These are phyloP conservation scores for Mimachlamys varia DNA, from an alignment of 2,888 invertebrate genomes.

Conservation along the genomic window DNA sequence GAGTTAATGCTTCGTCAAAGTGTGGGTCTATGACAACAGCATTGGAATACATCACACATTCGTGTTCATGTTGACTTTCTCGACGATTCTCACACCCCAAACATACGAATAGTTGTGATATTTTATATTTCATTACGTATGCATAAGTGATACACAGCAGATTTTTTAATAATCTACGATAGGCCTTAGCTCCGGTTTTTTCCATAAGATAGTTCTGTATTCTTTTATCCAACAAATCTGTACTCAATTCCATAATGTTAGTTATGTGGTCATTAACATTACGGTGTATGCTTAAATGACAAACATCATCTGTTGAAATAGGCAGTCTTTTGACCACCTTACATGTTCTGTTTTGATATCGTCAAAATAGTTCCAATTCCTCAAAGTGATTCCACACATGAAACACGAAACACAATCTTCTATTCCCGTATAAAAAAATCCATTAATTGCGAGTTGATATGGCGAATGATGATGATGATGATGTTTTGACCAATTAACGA, in stretches of 20 bases:
- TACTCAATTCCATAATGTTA: neutral
- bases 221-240: neutral
- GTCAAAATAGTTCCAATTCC: neutral
- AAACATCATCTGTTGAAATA: neutral
- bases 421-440: neutral
- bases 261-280: neutral
- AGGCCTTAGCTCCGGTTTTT: neutral
- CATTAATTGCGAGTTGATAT: neutral
- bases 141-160: neutral
- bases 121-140: neutral
- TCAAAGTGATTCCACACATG: neutral
- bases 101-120: neutral
- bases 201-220: neutral
- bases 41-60: no score
- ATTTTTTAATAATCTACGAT: neutral
- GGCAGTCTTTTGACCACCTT: neutral
- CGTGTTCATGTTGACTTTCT: no score
- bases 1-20: no score
- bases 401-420: neutral
- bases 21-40: no score
- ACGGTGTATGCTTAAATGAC: neutral
- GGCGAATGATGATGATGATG: neutral
- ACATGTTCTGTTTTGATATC: neutral
- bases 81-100: no score
- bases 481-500: neutral